Base-by-base conservation (phyloP, 2,113 vertebrate genomes). In the Pelecanoides urinatrix region DNA sequence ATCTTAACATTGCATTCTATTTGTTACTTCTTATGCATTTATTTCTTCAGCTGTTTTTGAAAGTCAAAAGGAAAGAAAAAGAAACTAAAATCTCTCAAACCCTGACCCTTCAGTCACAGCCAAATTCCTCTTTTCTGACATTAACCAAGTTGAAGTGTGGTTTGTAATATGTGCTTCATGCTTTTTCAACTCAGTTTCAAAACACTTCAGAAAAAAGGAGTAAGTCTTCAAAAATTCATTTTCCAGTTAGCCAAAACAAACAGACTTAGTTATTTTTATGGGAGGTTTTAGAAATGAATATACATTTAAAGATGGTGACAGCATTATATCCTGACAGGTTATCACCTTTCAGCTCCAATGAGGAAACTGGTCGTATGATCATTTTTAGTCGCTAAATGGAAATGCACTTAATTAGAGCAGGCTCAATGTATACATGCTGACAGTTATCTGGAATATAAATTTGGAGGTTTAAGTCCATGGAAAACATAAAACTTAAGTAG, bases 131-230 rank as follows among this genome's bases (percentile, higher is more conserved):
- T 55, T 36, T 86, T 70, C 63, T 70, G 32, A 49, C 29, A 62
- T 45, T 34, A 74, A 22, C 3, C 1, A 4, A 45, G 4, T 42
- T 18, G 4, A 83, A 50, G 6, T 2, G 7, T 52, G 7, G 1
- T 32, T 84, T 63, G 9, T 27, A 86, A 36, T 30, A 49, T 7
- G 6, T 34, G 11, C 15, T 66, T 63, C 13, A 10, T 38, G 3
- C 1, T 86, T 91, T 89, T 78, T 63, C 19, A 63, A 27, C 18
- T 38, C 32, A 63, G 8, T 21, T 18, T 71, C 47, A 81, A 74
- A 91, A 14, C 7, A 84, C 6, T 67, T 59, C 7, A 65, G 21
- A 73, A 86, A 38, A 58, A 59, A 55, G 13, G 0, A 2, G 3
- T 53, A 74, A 49, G 12, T 38, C 34, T 75, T 79, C 25, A 73